phyloP scores from a whole-genome alignment of 2,797 vertebrate species.

The Tachyglossus aculeatus region DNA sequence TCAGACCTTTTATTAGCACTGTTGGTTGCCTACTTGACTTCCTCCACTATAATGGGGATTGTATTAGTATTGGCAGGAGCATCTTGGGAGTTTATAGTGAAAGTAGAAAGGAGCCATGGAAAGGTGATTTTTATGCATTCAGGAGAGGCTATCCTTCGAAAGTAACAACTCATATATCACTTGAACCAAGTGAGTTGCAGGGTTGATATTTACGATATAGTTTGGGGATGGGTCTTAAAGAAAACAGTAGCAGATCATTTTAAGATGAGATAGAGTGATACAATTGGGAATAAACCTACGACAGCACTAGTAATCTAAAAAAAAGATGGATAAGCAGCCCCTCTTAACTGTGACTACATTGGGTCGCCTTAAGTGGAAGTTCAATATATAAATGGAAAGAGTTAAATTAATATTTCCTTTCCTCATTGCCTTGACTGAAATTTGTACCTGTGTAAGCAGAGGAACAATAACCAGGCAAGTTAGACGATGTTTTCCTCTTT shows the following conservation, averaged over 20 bases:
- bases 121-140: background rate
- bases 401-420: no score
- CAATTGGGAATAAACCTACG: background rate
- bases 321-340: background rate
- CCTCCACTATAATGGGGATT: background rate
- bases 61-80: background rate
- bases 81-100: background rate
- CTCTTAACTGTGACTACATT: background rate
- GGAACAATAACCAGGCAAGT: background rate
- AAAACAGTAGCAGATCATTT: background rate
- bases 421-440: background rate
- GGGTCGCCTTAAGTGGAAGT: background rate
- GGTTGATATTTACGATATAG: background rate
- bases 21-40: background rate
- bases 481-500: no score
- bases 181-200: background rate
- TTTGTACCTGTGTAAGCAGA: background rate
- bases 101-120: background rate
- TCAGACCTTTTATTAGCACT: background rate
- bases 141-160: background rate
- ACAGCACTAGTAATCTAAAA: background rate
- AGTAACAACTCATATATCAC: background rate
- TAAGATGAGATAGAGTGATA: background rate
- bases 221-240: background rate
- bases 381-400: no score